These are phyloP conservation scores for Seira ritae DNA, from an alignment of 2,888 invertebrate species.

Conservation along the genomic window DNA sequence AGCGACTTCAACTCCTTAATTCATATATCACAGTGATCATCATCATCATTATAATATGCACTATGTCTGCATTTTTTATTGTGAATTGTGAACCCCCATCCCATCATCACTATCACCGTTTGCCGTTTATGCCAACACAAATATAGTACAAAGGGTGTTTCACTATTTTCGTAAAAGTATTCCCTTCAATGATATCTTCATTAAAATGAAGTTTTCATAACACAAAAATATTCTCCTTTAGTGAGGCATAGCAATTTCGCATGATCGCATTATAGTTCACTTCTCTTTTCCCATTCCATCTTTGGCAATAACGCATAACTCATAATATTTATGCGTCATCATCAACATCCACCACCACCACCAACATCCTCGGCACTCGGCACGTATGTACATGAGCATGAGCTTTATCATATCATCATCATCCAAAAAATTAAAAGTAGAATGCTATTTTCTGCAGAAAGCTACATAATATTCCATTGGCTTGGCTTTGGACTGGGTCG, in stretches of 20 bases:
- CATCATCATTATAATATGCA: too few species aligned
- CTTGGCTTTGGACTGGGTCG: too few species aligned
- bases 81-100: too few species aligned
- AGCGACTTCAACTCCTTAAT: not conserved
- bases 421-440: not conserved
- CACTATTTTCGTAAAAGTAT: not conserved
- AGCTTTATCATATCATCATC: not conserved
- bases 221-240: not conserved
- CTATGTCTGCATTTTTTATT: too few species aligned
- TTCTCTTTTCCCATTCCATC: not conserved
- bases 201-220: not conserved
- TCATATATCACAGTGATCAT: not conserved
- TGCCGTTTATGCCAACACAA: not conserved
- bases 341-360: not conserved
- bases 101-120: not conserved
- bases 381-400: too few species aligned
- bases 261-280: conserved; percentile 1
- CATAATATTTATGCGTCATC: conserved; percentile 7
- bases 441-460: not conserved
- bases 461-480: not conserved
- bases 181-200: not conserved
- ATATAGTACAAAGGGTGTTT: not conserved
- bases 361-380: too few species aligned
- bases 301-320: conserved; percentile 7
- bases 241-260: conserved; percentile 2